Evolutionary conservation across 1,140 invertebrate species (phyloP).

Genomic region (Plectus sambesii): DNA sequence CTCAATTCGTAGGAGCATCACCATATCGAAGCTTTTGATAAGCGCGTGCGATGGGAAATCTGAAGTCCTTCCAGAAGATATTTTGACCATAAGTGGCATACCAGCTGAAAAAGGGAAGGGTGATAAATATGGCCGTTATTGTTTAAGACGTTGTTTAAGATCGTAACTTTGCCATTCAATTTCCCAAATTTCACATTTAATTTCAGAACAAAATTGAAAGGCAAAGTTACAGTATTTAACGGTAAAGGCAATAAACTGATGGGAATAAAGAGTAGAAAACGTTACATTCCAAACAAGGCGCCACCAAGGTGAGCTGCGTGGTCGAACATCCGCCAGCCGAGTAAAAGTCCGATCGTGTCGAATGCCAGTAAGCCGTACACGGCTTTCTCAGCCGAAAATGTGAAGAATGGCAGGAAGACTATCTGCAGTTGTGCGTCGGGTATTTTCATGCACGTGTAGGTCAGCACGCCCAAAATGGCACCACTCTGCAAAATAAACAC

Average conservation of each 20-base stretch:
- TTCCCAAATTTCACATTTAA: background rate
- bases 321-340: slow-evolving; percentile 85
- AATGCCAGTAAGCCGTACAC: slow-evolving; percentile 71
- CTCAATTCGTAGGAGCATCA: no score
- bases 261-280: slow-evolving; percentile 19
- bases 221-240: background rate
- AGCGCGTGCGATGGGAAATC: no score
- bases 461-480: slow-evolving; percentile 76
- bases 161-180: no score
- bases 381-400: slow-evolving; percentile 74
- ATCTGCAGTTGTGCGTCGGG: slow-evolving; percentile 74
- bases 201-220: no score
- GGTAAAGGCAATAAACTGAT: slow-evolving; percentile 2
- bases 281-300: slow-evolving; percentile 75
- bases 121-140: no score
- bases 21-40: no score
- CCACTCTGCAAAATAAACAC: slow-evolving; percentile 62
- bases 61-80: no score
- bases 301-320: slow-evolving; percentile 96
- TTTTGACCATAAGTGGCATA: no score
- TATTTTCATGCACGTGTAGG: slow-evolving; percentile 70
- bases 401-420: slow-evolving; percentile 73
- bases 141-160: no score
- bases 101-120: no score
- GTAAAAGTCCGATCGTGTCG: slow-evolving; percentile 65